A percentile compares a stretch with the other conserved stretches of the same genome.
These are phyloP conservation scores for Cetonia aurata DNA, from an alignment of 2,888 invertebrate species.

Conservation along the genomic window DNA sequence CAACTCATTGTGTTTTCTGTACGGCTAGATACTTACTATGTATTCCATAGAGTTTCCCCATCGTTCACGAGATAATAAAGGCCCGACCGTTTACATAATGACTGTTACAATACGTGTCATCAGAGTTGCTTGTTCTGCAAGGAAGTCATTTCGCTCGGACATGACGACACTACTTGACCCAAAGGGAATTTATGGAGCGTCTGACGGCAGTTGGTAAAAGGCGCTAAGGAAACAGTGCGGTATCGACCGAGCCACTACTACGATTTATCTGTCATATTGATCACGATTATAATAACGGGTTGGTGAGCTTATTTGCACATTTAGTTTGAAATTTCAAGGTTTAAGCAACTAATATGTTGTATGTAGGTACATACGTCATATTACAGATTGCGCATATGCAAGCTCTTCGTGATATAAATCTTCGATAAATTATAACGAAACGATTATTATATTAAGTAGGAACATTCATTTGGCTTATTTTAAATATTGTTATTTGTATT, in stretches of 20 bases:
- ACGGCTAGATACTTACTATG: conserved; percentile 49
- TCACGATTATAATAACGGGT: conserved; percentile 24
- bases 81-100: conserved; percentile 65
- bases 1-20: conserved; percentile 42
- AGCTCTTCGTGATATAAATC: too few relatives aligned
- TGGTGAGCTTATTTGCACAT: conserved; percentile 27
- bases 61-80: conserved; percentile 61
- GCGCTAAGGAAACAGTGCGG: conserved; percentile 34
- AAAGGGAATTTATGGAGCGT: conserved; percentile 39
- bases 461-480: too few relatives aligned
- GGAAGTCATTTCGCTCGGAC: conserved; percentile 65
- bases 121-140: conserved; percentile 65
- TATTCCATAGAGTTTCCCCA: conserved; percentile 54
- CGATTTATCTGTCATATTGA: conserved; percentile 22
- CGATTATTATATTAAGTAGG: too few relatives aligned
- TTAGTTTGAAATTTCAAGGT: neutral
- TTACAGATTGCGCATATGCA: too few relatives aligned
- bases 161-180: conserved; percentile 53
- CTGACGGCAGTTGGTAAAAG: conserved; percentile 25
- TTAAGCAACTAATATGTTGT: neutral
- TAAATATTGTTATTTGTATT: too few relatives aligned
- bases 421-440: too few relatives aligned
- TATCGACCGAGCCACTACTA: conserved; percentile 19
- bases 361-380: too few relatives aligned
- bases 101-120: conserved; percentile 66